Evolutionary conservation across 30 jellyfish, hydroid and myxozoan genomes (phyloP), one percentile per base, ranked within the genome.

Genomic region (Hydractinia symbiolongicarpus): DNA sequence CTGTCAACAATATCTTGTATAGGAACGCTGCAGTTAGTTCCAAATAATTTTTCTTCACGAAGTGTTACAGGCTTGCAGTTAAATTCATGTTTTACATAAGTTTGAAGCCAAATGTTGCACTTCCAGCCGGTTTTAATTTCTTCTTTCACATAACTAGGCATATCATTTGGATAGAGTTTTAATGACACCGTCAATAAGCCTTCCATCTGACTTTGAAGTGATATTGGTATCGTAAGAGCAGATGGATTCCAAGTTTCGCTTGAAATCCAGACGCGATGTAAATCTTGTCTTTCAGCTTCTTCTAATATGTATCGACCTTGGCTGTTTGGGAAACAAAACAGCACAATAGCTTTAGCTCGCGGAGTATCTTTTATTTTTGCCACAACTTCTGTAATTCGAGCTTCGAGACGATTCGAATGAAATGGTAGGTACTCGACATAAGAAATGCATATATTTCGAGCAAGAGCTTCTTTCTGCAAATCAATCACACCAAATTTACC

Each of bases 221-320:
- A 19, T 53, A 82, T 56, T 86, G 88, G 81, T 4, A 79, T 44
- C 44, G 87, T 92, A 30, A 85, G 81, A 10, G 90, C 95, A 50
- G 79, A 20, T 7, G 96, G 82, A 50, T 88, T 51, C 97, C 97
- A 90, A 2, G 97, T 95, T 54, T 90, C 97, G 76, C 97, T 84
- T n/a, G 95, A 79, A 54, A 81, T 72, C 96, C 96, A 88, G n/a
- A 88, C 19, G 5, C 96, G 83, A 16, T 73, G 68, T 5, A 88
- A 44, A 5, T 66, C 85, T 53, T 56, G 86, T 73, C 78, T 75
- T 68, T 85, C 82, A 20, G 97, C 97, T 73, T 84, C 97, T 52
- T 77, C 79, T 49, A 90, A 54, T 17, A 90, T 84, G 88, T 66
- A 13, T 50, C 77, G 87, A 1, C 97, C 97, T 86, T 74, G 80